These are phyloP conservation scores for Pristionchus arcanus DNA, from an alignment of 2,888 invertebrate genomes.

Conservation along the genomic window DNA sequence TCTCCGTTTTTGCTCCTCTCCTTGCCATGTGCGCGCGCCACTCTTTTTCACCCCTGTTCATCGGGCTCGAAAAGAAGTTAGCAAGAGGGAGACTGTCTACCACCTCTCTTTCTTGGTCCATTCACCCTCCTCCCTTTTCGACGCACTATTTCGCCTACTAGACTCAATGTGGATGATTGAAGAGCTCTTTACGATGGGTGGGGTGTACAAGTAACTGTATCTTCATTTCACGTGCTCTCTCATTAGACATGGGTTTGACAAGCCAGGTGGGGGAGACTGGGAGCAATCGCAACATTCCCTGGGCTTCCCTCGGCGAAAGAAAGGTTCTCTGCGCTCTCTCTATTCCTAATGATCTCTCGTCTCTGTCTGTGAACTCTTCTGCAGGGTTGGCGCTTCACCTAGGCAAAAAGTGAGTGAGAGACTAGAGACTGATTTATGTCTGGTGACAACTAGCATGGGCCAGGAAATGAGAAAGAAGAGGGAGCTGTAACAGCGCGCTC, in stretches of 20 bases:
- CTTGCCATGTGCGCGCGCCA: neutral
- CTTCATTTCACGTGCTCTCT: too few species aligned
- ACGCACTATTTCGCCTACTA: neutral
- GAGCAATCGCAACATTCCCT: neutral
- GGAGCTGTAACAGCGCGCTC: too few species aligned
- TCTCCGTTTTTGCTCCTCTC: neutral
- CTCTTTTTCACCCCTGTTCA: neutral
- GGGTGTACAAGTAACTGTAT: too few species aligned
- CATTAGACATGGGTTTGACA: too few species aligned
- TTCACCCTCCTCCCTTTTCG: neutral
- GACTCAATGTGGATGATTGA: too few species aligned
- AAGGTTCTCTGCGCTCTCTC: neutral
- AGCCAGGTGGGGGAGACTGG: neutral
- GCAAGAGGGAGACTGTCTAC: neutral
- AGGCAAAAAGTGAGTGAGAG: neutral
- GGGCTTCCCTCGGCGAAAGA: neutral
- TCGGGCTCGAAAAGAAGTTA: neutral
- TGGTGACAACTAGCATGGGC: neutral
- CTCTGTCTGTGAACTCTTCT: neutral
- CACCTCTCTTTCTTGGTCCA: neutral
- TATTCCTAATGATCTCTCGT: neutral
- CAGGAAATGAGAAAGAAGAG: too few species aligned
- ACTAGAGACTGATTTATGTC: neutral
- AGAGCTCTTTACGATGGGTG: too few species aligned
- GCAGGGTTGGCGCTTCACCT: too few species aligned